Conservation (phyloP, 2,797 vertebrate species). For the Todus mexicanus region DNA sequence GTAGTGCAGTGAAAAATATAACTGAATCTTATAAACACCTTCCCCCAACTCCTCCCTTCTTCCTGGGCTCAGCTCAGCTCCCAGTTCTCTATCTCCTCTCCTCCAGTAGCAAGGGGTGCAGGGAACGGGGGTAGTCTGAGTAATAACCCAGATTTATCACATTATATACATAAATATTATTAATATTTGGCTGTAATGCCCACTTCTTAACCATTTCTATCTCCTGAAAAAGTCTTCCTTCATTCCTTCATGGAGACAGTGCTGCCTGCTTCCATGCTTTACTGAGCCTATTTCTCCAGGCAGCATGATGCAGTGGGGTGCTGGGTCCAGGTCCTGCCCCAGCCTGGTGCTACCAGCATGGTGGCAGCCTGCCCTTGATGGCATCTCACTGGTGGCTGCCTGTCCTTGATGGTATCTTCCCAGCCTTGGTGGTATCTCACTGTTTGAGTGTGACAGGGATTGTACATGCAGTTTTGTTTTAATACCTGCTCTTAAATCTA, state of each 20-base stretch:
- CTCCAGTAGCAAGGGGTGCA: background rate
- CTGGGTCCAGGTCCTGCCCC: background rate
- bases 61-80: background rate
- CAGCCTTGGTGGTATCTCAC: too few species aligned
- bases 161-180: background rate
- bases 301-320: rapidly evolving
- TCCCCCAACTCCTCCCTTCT: background rate
- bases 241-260: background rate
- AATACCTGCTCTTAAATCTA: too few species aligned
- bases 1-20: background rate
- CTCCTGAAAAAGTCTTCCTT: background rate
- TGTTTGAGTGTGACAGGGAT: too few species aligned
- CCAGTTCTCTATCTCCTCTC: background rate
- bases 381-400: background rate
- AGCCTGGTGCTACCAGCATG: background rate
- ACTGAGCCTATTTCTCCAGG: rapidly evolving
- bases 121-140: background rate
- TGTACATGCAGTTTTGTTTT: too few species aligned
- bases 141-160: background rate
- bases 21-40: background rate
- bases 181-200: background rate
- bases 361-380: too few species aligned
- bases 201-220: background rate
- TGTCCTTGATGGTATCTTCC: background rate
- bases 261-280: background rate